A percentile compares a stretch with the other conserved stretches of the same genome.
These are phyloP conservation scores for Gonatopus flavifemur DNA, from an alignment of 1,140 invertebrate species.

Conservation along the genomic window DNA sequence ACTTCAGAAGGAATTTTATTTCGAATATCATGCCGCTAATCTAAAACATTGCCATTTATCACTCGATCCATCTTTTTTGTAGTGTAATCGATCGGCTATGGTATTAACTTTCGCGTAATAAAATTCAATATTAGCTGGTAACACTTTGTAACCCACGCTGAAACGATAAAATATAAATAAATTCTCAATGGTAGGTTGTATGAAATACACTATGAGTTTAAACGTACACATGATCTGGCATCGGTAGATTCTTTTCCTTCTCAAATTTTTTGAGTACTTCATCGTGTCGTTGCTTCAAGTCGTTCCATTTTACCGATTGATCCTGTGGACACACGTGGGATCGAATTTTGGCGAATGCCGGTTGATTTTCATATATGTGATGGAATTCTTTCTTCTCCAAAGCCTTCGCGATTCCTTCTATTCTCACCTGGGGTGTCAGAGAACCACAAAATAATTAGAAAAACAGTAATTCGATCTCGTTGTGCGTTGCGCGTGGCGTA, in stretches of 20 bases:
- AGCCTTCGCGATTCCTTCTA: conserved; percentile 48
- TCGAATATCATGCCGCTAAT: conserved; percentile 24
- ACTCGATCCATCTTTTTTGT: conserved; percentile 14
- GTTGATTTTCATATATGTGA: conserved; percentile 52
- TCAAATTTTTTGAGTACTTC: conserved; percentile 35
- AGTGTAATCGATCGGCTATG: conserved; percentile 45
- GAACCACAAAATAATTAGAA: too few species aligned
- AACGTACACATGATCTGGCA: conserved; percentile 57
- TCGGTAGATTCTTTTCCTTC: conserved; percentile 30
- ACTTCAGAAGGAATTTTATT: neutral
- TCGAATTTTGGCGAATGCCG: conserved; percentile 55
- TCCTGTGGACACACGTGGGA: conserved; percentile 53
- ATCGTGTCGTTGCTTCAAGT: conserved; percentile 48
- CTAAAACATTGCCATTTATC: conserved; percentile 26
- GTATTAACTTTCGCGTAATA: conserved; percentile 37
- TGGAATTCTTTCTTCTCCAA: conserved; percentile 36
- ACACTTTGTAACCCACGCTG: conserved; percentile 49
- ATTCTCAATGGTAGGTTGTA: neutral
- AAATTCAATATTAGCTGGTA: conserved; percentile 48
- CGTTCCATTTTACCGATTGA: conserved; percentile 48
- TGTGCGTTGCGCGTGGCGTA: too few species aligned
- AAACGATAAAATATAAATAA: conserved; percentile 15
- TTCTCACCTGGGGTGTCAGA: conserved; percentile 54
- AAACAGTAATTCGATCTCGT: too few species aligned
- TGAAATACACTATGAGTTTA: neutral